A percentile compares a stretch with the other conserved stretches of the same genome.
Evolutionary conservation across 2,113 vertebrate species (phyloP).

Genomic region (Cavia aperea): DNA sequence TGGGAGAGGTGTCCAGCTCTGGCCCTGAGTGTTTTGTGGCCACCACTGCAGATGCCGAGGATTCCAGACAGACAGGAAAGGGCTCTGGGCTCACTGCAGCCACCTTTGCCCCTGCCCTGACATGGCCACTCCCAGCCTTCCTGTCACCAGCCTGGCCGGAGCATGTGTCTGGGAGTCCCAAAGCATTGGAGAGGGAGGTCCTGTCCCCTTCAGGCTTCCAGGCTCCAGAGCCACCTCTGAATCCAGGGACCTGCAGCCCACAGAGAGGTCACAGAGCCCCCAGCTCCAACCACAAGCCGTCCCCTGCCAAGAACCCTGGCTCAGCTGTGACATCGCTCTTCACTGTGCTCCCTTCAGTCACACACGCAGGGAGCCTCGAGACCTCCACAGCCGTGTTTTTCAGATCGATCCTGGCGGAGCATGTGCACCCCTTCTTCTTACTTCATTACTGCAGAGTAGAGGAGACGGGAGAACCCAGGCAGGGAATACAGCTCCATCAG

Average conservation of each 20-base stretch:
- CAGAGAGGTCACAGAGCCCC: background rate
- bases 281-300: background rate
- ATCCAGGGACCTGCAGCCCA: background rate
- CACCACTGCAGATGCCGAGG: background rate
- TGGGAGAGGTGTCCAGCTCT: no score
- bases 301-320: background rate
- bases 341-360: background rate
- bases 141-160: no score
- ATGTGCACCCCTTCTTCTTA: background rate
- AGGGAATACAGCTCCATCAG: background rate
- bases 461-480: background rate
- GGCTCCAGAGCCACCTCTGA: background rate
- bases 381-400: no score
- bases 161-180: no score
- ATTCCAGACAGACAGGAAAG: background rate
- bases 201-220: background rate
- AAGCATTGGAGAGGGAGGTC: fast-evolving
- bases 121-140: no score
- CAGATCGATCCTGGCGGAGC: background rate
- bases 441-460: background rate
- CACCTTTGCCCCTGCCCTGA: no score
- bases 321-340: background rate
- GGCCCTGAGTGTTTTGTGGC: background rate
- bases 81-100: background rate
- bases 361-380: background rate